phyloP scores from a whole-genome alignment of 2,113 vertebrate genomes.

The Sinocyclocheilus grahami region DNA sequence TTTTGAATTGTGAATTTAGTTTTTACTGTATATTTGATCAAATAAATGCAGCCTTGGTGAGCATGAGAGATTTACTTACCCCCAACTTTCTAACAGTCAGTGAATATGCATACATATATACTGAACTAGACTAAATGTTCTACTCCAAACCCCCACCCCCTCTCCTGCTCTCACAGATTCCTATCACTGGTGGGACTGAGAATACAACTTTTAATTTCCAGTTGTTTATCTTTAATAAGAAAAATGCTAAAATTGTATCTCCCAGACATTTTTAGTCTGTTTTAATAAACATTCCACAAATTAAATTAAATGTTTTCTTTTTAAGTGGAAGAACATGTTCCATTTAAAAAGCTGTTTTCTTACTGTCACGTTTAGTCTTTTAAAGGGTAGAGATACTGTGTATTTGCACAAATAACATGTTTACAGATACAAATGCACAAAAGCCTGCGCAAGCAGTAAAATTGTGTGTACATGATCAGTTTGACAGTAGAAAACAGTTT shows the following conservation, averaged over 20 bases:
- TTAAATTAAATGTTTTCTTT: conserved; percentile 4
- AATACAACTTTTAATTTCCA: neutral
- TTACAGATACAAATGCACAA: neutral
- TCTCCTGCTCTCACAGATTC: conserved; percentile 2
- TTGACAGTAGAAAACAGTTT: conserved; percentile 8
- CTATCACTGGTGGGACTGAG: conserved; percentile 3
- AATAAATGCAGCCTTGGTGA: too few relatives aligned
- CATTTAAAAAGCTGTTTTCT: conserved; percentile 3
- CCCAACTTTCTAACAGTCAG: too few relatives aligned
- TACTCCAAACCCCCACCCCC: neutral
- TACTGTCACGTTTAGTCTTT: conserved; percentile 15
- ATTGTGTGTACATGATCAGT: neutral
- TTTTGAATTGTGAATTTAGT: too few relatives aligned
- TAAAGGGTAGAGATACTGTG: neutral
- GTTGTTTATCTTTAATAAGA: conserved; percentile 10
- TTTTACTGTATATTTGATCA: too few relatives aligned
- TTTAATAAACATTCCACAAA: conserved; percentile 15
- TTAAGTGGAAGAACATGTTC: conserved; percentile 14
- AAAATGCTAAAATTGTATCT: neutral
- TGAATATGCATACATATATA: too few relatives aligned
- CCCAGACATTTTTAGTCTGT: neutral
- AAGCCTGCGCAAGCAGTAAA: neutral
- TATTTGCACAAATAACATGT: neutral
- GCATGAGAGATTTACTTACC: neutral
- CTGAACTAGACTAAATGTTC: neutral